phyloP scores from a whole-genome alignment of 2,113 vertebrate genomes.

The Mirounga angustirostris region DNA sequence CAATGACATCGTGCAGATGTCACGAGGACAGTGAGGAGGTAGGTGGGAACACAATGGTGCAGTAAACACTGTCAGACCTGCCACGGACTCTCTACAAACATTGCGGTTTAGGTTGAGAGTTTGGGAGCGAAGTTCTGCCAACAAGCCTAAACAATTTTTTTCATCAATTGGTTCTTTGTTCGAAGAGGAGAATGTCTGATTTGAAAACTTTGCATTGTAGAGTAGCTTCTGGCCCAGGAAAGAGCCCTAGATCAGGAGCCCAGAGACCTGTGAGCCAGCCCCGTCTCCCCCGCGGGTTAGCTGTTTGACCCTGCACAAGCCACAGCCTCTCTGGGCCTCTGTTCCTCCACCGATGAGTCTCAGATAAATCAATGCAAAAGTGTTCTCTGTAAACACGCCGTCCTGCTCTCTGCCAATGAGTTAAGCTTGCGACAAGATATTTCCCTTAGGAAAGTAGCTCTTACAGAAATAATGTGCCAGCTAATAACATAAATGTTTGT shows the following conservation, averaged over 20 bases:
- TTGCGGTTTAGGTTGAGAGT: neutral
- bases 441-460: neutral
- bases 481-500: neutral
- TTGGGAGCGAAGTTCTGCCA: neutral
- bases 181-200: neutral
- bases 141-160: neutral
- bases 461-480: neutral
- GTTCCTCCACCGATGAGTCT: neutral
- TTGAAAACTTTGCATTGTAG: conserved; percentile 29
- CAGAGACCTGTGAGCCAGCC: neutral
- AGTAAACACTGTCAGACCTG: neutral
- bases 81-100: neutral
- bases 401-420: neutral
- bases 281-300: accelerated
- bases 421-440: neutral
- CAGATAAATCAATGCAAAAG: neutral
- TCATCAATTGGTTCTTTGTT: neutral
- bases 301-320: neutral
- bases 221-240: neutral
- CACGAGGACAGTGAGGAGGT: neutral
- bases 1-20: neutral
- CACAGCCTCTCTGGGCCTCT: neutral
- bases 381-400: neutral
- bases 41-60: neutral
- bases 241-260: neutral